These are phyloP conservation scores for Herpetotheres cachinnans DNA, from an alignment of 2,113 vertebrate genomes.

Conservation along the genomic window DNA sequence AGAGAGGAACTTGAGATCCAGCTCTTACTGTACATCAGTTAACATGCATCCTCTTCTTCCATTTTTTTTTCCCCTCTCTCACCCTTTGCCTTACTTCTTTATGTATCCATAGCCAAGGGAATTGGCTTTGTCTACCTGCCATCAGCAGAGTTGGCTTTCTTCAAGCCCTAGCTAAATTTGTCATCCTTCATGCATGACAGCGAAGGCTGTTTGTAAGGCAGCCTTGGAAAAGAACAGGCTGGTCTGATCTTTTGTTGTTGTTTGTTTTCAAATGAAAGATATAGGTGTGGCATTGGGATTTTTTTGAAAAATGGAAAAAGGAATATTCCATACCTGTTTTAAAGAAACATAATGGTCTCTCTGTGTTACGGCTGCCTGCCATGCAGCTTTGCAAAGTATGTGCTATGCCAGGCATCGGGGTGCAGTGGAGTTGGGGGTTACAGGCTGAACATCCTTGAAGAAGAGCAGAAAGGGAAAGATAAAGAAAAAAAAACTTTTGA, in stretches of 20 bases:
- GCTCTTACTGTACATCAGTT: not conserved
- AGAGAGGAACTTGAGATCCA: not conserved
- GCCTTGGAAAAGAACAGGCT: not conserved
- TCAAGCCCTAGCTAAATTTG: not conserved
- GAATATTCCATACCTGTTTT: not conserved
- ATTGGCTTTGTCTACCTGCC: conserved; percentile 18
- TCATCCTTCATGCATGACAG: not conserved
- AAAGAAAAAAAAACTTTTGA: not conserved
- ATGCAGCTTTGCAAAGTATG: not conserved
- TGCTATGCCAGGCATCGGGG: not conserved
- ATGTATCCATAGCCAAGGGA: not conserved
- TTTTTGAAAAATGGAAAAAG: not conserved
- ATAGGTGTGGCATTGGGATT: not conserved
- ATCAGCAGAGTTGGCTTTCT: not conserved
- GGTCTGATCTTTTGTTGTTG: not conserved
- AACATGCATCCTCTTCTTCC: not conserved
- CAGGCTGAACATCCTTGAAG: not conserved
- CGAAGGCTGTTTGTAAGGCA: not conserved
- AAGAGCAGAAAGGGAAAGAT: not conserved
- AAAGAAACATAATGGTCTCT: not conserved
- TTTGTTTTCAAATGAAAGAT: not conserved
- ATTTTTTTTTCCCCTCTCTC: not conserved
- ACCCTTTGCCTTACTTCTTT: conserved; percentile 10
- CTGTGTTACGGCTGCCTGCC: not conserved
- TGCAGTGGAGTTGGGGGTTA: not conserved